Percentiles rank a stretch among this genome's conserved stretches.
These are phyloP conservation scores for Mustelus asterias DNA, from an alignment of 2,113 vertebrate genomes.

Conservation along the genomic window DNA sequence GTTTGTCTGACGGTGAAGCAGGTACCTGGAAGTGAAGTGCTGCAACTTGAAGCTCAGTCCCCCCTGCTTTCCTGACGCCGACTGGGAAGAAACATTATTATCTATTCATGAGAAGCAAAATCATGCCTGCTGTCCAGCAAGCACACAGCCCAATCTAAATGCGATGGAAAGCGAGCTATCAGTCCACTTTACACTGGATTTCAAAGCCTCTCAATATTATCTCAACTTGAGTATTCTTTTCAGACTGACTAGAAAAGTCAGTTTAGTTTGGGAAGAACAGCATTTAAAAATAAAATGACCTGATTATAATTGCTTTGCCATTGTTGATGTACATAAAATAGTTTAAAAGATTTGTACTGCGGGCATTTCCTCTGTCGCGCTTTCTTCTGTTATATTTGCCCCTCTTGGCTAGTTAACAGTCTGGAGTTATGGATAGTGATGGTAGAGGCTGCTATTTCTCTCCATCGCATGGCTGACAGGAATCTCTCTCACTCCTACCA, in stretches of 20 bases:
- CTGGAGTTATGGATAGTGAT: no score
- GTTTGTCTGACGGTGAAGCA: not conserved
- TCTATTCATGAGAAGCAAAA: conserved; percentile 13
- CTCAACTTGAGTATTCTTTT: not conserved
- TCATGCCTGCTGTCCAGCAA: not conserved
- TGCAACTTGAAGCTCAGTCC: not conserved
- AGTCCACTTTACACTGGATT: not conserved
- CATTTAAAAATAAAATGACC: not conserved
- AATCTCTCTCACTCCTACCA: no score
- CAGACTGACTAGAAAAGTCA: not conserved
- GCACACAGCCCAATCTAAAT: not conserved
- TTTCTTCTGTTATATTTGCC: not conserved
- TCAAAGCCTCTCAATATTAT: not conserved
- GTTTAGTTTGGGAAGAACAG: not conserved
- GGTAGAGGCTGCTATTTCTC: no score
- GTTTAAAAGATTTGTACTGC: not conserved
- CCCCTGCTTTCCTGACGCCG: not conserved
- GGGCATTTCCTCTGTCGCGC: not conserved
- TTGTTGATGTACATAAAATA: not conserved
- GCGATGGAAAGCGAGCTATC: not conserved
- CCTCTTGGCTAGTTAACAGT: not conserved
- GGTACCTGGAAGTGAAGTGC: not conserved
- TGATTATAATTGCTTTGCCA: not conserved
- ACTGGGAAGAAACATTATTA: not conserved
- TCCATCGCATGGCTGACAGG: no score